phyloP scores from a whole-genome alignment of 2,797 vertebrate genomes.

The Sylvia borin region DNA sequence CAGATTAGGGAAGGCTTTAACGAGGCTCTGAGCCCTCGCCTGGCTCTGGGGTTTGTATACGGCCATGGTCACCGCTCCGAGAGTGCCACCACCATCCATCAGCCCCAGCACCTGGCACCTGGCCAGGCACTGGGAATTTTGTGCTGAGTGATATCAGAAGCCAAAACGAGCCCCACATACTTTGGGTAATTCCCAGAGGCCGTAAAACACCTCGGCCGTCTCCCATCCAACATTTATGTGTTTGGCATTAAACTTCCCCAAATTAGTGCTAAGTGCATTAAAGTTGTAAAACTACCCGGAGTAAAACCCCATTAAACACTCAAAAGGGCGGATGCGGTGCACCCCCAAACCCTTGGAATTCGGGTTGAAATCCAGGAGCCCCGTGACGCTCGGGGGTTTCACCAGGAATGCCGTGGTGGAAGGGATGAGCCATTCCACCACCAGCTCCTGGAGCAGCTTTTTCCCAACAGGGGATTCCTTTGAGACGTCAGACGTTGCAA shows the following conservation, averaged over 20 bases:
- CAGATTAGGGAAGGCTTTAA: slow-evolving; percentile 67
- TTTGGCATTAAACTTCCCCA: slow-evolving; percentile 70
- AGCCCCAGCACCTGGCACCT: slow-evolving; percentile 45
- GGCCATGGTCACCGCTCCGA: background rate
- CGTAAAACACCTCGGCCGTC: slow-evolving; percentile 69
- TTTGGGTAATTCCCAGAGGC: slow-evolving; percentile 60
- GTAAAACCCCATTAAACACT: slow-evolving; percentile 63
- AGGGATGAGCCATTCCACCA: background rate
- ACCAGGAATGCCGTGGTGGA: background rate
- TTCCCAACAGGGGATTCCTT: slow-evolving; percentile 43
- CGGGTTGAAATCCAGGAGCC: slow-evolving; percentile 15
- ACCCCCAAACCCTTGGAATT: slow-evolving; percentile 35
- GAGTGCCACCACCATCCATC: slow-evolving; percentile 57
- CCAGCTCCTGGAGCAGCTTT: background rate
- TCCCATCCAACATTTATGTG: slow-evolving; percentile 68
- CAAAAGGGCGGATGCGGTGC: slow-evolving; percentile 7
- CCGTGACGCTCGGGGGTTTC: background rate
- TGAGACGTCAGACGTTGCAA: slow-evolving; percentile 26
- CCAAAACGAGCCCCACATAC: slow-evolving; percentile 61
- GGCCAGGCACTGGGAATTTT: slow-evolving; percentile 64
- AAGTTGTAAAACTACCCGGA: slow-evolving; percentile 56
- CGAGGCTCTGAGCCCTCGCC: slow-evolving; percentile 45
- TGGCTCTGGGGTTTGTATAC: slow-evolving; percentile 29
- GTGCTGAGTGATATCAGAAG: slow-evolving; percentile 73
- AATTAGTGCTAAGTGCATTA: slow-evolving; percentile 75